Evolutionary conservation across 2,797 vertebrate species (phyloP).

Genomic region (Helarctos malayanus): DNA sequence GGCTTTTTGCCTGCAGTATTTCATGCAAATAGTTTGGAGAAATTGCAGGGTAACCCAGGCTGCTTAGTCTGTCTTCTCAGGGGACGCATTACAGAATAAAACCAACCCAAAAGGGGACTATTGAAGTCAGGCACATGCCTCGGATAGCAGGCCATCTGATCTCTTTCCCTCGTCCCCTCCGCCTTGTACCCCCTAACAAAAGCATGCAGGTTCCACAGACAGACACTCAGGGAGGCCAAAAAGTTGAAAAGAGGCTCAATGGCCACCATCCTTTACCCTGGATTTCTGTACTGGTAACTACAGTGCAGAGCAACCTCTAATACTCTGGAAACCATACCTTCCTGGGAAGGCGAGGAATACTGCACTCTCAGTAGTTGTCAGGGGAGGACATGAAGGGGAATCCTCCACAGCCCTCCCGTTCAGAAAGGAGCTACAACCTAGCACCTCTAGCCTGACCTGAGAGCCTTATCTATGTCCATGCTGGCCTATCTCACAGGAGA

Average conservation of each 20-base stretch:
- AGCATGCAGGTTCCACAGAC: background rate
- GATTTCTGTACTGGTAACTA: background rate
- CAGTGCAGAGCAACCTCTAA: background rate
- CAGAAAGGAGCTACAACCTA: slow-evolving; percentile 7
- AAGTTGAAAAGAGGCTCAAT: slow-evolving; percentile 71
- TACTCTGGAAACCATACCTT: background rate
- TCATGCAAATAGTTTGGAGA: slow-evolving; percentile 89
- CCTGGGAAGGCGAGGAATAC: background rate
- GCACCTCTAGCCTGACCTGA: background rate
- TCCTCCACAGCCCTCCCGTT: background rate
- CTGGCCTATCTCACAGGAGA: background rate
- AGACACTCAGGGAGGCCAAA: slow-evolving; percentile 46
- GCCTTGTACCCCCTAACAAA: slow-evolving; percentile 16
- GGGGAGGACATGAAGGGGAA: background rate
- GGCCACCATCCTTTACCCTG: background rate
- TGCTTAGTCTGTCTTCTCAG: slow-evolving; percentile 83
- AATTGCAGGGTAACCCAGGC: slow-evolving; percentile 86
- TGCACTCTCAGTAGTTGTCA: background rate
- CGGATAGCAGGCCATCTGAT: slow-evolving; percentile 68
- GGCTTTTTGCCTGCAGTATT: slow-evolving; percentile 88
- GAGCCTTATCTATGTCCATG: background rate
- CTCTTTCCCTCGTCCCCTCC: background rate
- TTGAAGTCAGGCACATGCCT: slow-evolving; percentile 60
- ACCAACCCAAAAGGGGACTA: slow-evolving; percentile 73
- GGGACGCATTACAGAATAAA: slow-evolving; percentile 84